Percentiles rank a stretch among this genome's conserved stretches.
phyloP scores from a whole-genome alignment of 2,888 invertebrate species.

The Gymnoscelis rufifasciata region DNA sequence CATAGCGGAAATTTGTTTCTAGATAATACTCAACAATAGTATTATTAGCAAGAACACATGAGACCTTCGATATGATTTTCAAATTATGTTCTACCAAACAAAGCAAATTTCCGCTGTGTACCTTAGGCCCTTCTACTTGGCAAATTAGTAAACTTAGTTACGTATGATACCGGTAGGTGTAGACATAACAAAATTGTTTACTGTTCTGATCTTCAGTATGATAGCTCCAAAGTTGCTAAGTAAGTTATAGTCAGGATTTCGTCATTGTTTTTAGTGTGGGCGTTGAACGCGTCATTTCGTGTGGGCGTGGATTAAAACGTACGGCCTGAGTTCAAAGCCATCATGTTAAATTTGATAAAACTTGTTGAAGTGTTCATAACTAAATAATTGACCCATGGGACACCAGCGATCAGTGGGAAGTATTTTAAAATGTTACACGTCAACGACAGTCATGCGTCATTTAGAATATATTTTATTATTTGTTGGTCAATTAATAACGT shows the following conservation, averaged over 20 bases:
- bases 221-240: conserved; percentile 12
- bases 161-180: conserved; percentile 1
- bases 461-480: no score
- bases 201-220: conserved; percentile 6
- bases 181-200: conserved; percentile 13
- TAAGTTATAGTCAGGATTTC: conserved; percentile 11
- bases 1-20: no score
- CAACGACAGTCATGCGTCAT: no score
- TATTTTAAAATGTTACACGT: no score
- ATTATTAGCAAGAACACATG: background rate
- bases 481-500: no score
- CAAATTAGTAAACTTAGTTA: conserved; percentile 5
- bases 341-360: background rate
- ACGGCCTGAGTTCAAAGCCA: conserved; percentile 3
- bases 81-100: conserved; percentile 1
- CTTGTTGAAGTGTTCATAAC: background rate
- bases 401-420: no score
- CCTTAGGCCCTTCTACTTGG: conserved; percentile 1
- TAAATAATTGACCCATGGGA: background rate
- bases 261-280: conserved; percentile 14
- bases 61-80: background rate
- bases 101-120: conserved; percentile 1
- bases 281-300: conserved; percentile 16
- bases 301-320: conserved; percentile 17
- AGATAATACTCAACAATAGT: background rate